A percentile compares a stretch with the other conserved stretches of the same genome.
These are phyloP conservation scores for Drosophila lini DNA, from an alignment of 1,140 invertebrate genomes.

Conservation along the genomic window DNA sequence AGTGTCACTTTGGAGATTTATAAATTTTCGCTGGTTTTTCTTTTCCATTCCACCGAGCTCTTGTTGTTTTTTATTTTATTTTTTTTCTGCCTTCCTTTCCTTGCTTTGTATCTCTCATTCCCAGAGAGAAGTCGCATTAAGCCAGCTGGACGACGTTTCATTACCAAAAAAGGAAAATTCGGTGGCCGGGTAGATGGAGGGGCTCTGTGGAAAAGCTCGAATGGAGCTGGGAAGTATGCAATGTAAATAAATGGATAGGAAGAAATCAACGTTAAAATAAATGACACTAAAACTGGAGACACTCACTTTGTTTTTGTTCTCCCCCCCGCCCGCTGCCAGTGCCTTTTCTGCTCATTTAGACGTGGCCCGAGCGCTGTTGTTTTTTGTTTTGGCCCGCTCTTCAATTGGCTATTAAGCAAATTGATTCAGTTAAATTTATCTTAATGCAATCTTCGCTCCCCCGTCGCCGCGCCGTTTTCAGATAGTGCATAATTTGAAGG, in stretches of 20 bases:
- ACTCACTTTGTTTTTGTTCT: slow-evolving; percentile 67
- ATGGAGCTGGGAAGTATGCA: slow-evolving; percentile 69
- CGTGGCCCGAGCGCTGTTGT: slow-evolving; percentile 25
- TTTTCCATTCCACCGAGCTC: slow-evolving; percentile 27
- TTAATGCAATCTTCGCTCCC: slow-evolving; percentile 81
- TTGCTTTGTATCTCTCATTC: slow-evolving; percentile 42
- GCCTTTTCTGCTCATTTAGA: slow-evolving; percentile 42
- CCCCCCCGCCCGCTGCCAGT: neutral
- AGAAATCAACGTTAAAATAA: slow-evolving; percentile 83
- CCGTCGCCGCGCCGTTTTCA: slow-evolving; percentile 31
- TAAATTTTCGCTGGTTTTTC: slow-evolving; percentile 68
- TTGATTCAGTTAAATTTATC: slow-evolving; percentile 84
- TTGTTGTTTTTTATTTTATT: slow-evolving; percentile 17
- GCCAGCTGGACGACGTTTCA: slow-evolving; percentile 77
- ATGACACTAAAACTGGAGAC: slow-evolving; percentile 82
- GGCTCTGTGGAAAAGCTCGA: slow-evolving; percentile 31
- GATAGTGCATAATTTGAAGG: slow-evolving; percentile 83
- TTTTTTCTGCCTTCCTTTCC: slow-evolving; percentile 8
- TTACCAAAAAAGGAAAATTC: slow-evolving; percentile 54
- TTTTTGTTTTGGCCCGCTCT: slow-evolving; percentile 68
- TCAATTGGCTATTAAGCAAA: slow-evolving; percentile 84
- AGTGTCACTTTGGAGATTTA: slow-evolving; percentile 78
- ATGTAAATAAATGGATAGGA: slow-evolving; percentile 83
- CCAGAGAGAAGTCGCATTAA: slow-evolving; percentile 66
- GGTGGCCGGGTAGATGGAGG: slow-evolving; percentile 2